Evolutionary conservation across 2,888 invertebrate genomes (phyloP).

Genomic region (Girardia tigrina): DNA sequence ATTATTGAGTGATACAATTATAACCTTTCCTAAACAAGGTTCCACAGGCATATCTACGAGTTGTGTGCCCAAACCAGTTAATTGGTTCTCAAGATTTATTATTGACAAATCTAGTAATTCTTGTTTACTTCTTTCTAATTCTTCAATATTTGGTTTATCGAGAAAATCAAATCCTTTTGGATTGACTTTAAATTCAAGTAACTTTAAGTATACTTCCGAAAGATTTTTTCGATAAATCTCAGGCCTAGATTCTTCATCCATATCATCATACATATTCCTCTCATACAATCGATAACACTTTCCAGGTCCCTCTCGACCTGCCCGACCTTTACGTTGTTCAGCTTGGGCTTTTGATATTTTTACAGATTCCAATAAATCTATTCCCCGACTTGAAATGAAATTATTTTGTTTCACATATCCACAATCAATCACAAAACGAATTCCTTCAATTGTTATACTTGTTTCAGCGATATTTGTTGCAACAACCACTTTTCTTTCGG

Average conservation of each 20-base stretch:
- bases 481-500: slow-evolving; percentile 82
- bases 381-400: slow-evolving; percentile 54
- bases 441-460: slow-evolving; percentile 92
- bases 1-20: slow-evolving; percentile 94
- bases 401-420: slow-evolving; percentile 94
- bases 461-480: slow-evolving; percentile 99
- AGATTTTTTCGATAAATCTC: slow-evolving; percentile 96
- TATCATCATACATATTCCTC: slow-evolving; percentile 89
- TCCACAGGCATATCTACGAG: slow-evolving; percentile 95
- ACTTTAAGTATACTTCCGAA: slow-evolving; percentile 79
- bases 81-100: slow-evolving; percentile 63
- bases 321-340: slow-evolving; percentile 86
- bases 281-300: slow-evolving; percentile 92
- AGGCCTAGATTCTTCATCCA: slow-evolving; percentile 88
- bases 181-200: slow-evolving; percentile 99
- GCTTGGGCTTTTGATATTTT: slow-evolving; percentile 94
- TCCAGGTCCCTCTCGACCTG: slow-evolving; percentile 91
- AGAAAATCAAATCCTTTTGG: slow-evolving; percentile 95
- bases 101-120: slow-evolving; percentile 90
- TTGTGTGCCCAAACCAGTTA: slow-evolving; percentile 57
- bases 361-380: slow-evolving; percentile 95
- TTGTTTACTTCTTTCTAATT: slow-evolving; percentile 88
- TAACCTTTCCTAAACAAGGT: slow-evolving; percentile 89
- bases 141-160: slow-evolving; percentile 93
- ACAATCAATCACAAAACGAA: slow-evolving; percentile 96